Conservation (phyloP, 2,888 invertebrate species). For the Himalopsyche tibetana region DNA sequence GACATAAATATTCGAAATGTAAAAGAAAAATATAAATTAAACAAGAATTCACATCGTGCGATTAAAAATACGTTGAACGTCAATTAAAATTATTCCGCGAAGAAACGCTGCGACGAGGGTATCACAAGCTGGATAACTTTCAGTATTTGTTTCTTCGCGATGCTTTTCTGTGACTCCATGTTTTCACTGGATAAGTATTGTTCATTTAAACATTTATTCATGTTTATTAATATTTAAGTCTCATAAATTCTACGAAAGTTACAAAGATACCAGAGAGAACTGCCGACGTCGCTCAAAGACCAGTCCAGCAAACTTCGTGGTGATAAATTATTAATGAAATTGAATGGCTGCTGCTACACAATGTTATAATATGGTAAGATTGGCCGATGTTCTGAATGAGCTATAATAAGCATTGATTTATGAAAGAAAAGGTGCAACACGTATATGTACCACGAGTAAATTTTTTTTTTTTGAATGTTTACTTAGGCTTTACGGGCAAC, state of each 20-base stretch:
- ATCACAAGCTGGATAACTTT: slow-evolving; percentile 24
- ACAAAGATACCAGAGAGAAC: neutral
- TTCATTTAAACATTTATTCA: slow-evolving; percentile 18
- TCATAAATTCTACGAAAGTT: neutral
- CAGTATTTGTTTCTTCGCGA: neutral
- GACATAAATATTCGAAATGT: neutral
- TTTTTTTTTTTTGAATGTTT: too few species aligned
- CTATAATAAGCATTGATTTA: too few species aligned
- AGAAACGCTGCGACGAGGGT: neutral
- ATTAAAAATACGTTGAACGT: neutral
- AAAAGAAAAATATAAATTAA: neutral
- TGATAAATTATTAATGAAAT: neutral
- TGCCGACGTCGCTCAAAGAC: neutral
- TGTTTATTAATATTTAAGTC: slow-evolving; percentile 2
- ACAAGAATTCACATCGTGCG: neutral
- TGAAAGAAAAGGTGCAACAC: too few species aligned
- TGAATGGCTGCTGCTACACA: too few species aligned
- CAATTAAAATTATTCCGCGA: slow-evolving; percentile 22
- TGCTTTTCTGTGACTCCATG: neutral
- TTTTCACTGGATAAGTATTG: neutral
- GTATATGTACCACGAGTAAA: too few species aligned
- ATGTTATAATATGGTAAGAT: too few species aligned
- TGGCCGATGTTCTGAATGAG: too few species aligned
- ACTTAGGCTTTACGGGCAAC: too few species aligned
- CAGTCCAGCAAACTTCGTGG: neutral